A percentile compares a stretch with the other conserved stretches of the same genome.
Conservation (phyloP, 2,888 invertebrate genomes). For the Plebejus argus region DNA sequence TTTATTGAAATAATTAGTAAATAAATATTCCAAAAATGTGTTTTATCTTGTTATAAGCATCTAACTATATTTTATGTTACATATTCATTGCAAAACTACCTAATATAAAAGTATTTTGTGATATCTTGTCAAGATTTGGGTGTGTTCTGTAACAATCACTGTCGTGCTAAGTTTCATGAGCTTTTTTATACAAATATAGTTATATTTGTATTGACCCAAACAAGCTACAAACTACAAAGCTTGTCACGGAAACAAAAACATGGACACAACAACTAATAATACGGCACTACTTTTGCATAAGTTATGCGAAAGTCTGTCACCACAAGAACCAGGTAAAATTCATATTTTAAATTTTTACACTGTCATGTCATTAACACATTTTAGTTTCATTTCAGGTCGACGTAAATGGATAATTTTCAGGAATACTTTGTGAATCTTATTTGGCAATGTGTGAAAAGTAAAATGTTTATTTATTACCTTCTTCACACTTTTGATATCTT, state of each 20-base stretch:
- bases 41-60: background rate
- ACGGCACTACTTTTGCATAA: constrained; percentile 65
- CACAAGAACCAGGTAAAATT: constrained; percentile 66
- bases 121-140: background rate
- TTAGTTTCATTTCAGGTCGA: constrained; percentile 36
- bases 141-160: background rate
- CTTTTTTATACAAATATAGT: no score
- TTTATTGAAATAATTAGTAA: background rate
- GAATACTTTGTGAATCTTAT: constrained; percentile 47
- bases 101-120: background rate
- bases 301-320: constrained; percentile 66
- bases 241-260: constrained; percentile 39
- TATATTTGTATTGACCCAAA: constrained; percentile 2
- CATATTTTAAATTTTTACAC: constrained; percentile 39
- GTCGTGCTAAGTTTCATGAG: background rate
- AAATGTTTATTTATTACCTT: background rate
- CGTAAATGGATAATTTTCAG: constrained; percentile 56
- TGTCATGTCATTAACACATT: constrained; percentile 40
- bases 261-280: constrained; percentile 58
- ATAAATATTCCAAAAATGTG: background rate
- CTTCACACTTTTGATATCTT: background rate
- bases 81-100: background rate
- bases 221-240: background rate
- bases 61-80: background rate
- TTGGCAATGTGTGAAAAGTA: constrained; percentile 22